Evolutionary conservation across 1,140 invertebrate species (phyloP).

Genomic region (Drosophila chauvacae): DNA sequence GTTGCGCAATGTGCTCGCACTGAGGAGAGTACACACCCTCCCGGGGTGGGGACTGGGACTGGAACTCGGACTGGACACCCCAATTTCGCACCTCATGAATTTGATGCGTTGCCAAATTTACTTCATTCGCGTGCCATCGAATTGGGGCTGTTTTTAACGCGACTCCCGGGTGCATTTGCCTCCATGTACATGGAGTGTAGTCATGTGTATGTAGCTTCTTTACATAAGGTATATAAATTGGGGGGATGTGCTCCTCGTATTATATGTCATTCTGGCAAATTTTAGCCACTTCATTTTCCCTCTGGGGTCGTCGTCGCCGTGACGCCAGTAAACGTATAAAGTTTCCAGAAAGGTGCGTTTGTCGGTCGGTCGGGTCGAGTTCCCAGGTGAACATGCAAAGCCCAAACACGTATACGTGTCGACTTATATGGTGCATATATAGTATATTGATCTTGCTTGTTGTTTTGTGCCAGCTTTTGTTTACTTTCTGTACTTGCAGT

Average conservation of each 20-base stretch:
- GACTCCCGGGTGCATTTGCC: conserved; percentile 27
- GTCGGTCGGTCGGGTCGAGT: conserved; percentile 33
- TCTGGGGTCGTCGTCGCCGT: conserved; percentile 35
- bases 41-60: conserved; percentile 3
- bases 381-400: conserved; percentile 21
- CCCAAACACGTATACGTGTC: conserved; percentile 5
- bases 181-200: conserved; percentile 11
- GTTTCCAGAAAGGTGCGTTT: conserved; percentile 58
- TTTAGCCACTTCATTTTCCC: conserved; percentile 32
- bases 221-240: conserved; percentile 11
- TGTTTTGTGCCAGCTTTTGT: conserved; percentile 30
- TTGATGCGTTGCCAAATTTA: conserved; percentile 35
- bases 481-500: conserved; percentile 32
- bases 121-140: conserved; percentile 31
- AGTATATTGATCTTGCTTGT: conserved; percentile 56
- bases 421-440: conserved; percentile 9
- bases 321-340: conserved; percentile 42
- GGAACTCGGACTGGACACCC: conserved; percentile 2
- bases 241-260: conserved; percentile 37
- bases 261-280: conserved; percentile 52
- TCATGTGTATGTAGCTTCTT: conserved; percentile 10
- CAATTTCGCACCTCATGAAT: conserved; percentile 12
- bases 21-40: conserved; percentile 15
- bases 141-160: conserved; percentile 22
- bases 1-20: conserved; percentile 45